phyloP scores from a whole-genome alignment of 2,113 vertebrate genomes.

The Pitta sordida region DNA sequence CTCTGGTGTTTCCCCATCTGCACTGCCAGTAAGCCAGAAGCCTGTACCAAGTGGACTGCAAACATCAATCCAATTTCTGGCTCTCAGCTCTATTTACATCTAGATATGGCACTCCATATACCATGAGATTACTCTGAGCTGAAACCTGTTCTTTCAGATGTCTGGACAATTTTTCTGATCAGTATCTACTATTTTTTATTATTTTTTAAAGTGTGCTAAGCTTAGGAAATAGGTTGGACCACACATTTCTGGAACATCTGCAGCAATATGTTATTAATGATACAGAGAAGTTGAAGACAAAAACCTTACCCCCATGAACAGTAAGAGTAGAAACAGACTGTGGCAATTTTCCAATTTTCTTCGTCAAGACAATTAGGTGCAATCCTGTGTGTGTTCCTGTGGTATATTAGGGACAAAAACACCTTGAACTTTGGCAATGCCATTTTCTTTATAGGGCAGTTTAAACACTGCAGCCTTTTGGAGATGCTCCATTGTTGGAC shows the following conservation, averaged over 20 bases:
- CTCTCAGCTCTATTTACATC: neutral
- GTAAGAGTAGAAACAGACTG: neutral
- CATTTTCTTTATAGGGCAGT: neutral
- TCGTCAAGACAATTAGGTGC: neutral
- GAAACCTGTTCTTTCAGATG: neutral
- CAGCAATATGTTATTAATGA: neutral
- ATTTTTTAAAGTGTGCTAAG: neutral
- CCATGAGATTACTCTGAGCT: neutral
- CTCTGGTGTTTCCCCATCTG: neutral
- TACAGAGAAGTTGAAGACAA: neutral
- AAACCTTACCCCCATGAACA: neutral
- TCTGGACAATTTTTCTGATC: slow-evolving; percentile 3
- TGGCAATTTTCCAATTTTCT: neutral
- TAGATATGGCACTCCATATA: neutral
- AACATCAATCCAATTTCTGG: neutral
- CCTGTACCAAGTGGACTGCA: neutral
- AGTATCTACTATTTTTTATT: neutral
- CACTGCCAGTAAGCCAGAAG: neutral
- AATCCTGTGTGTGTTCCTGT: neutral
- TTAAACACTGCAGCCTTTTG: neutral
- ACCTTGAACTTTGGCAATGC: neutral
- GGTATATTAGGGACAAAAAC: neutral
- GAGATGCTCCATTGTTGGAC: neutral
- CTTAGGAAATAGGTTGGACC: neutral
- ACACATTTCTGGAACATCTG: neutral